Percentiles rank a stretch among this genome's conserved stretches.
Conservation (phyloP, 2,113 vertebrate genomes). For the Corythornis madagascariensis region DNA sequence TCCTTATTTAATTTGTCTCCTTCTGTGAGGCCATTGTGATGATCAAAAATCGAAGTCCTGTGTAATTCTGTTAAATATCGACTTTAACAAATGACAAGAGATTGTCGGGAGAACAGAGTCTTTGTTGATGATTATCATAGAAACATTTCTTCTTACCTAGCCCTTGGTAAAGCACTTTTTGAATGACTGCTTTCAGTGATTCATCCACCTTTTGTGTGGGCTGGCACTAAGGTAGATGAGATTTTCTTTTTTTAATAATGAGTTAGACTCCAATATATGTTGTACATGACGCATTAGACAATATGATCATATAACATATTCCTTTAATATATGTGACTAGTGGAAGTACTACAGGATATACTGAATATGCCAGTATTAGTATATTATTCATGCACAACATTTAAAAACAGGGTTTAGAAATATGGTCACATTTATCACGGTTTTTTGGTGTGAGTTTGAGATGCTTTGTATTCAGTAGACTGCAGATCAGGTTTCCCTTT, state of each 20-base stretch:
- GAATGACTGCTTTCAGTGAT: neutral
- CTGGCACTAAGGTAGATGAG: neutral
- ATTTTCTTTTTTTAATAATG: neutral
- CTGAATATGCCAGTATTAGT: neutral
- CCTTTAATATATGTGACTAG: neutral
- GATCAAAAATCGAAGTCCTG: neutral
- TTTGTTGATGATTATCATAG: neutral
- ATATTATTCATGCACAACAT: neutral
- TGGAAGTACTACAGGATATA: neutral
- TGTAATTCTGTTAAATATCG: neutral
- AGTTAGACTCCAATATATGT: neutral
- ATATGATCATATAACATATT: neutral
- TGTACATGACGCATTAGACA: neutral
- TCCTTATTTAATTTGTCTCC: neutral
- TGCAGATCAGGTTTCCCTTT: neutral
- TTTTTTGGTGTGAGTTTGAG: neutral
- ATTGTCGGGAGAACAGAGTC: neutral
- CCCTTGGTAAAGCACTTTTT: neutral
- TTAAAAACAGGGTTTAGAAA: neutral
- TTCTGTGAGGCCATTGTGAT: neutral
- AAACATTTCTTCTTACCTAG: neutral
- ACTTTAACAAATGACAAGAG: neutral
- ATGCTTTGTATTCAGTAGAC: neutral
- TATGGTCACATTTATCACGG: neutral
- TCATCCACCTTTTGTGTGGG: neutral